Conservation (phyloP, 53 echinoderm and acorn worm genomes). For the Astropecten irregularis region DNA sequence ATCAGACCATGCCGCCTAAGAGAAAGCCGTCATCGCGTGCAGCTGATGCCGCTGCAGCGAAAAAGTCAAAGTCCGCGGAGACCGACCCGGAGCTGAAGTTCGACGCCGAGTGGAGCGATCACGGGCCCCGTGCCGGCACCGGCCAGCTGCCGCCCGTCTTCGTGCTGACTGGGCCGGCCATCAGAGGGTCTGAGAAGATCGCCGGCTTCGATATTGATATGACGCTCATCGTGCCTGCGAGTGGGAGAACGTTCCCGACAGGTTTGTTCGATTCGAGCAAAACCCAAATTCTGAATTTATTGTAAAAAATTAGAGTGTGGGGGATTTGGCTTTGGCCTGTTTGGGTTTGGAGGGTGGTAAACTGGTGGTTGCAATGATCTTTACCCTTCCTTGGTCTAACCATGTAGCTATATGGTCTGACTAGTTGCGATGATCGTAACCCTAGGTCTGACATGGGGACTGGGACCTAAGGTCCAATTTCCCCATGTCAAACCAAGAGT, state of each 20-base stretch:
- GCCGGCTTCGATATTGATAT: constrained; percentile 88
- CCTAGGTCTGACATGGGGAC: too few relatives aligned
- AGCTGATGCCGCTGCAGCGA: constrained; percentile 26
- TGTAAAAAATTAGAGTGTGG: too few relatives aligned
- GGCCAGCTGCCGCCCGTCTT: constrained; percentile 74
- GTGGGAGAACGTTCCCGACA: constrained; percentile 90
- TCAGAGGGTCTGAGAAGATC: constrained; percentile 76
- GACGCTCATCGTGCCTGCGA: constrained; percentile 83
- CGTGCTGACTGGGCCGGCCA: constrained; percentile 72
- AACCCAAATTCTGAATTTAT: too few relatives aligned
- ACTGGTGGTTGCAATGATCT: too few relatives aligned
- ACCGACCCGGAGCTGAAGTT: constrained; percentile 46
- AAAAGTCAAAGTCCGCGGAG: constrained; percentile 37
- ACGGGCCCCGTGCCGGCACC: constrained; percentile 51
- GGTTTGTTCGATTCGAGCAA: constrained; percentile 32
- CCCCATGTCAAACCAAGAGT: too few relatives aligned
- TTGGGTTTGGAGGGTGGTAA: too few relatives aligned
- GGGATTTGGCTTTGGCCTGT: too few relatives aligned
- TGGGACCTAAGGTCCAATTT: too few relatives aligned
- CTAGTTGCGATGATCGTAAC: too few relatives aligned
- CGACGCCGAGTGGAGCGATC: constrained; percentile 70
- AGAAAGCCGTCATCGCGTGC: constrained; percentile 21
- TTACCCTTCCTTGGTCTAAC: too few relatives aligned
- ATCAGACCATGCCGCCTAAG: constrained; percentile 37
- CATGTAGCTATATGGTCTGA: too few relatives aligned